Base-by-base conservation (phyloP, 1,140 invertebrate genomes). In the Drosophila sturtevanti region DNA sequence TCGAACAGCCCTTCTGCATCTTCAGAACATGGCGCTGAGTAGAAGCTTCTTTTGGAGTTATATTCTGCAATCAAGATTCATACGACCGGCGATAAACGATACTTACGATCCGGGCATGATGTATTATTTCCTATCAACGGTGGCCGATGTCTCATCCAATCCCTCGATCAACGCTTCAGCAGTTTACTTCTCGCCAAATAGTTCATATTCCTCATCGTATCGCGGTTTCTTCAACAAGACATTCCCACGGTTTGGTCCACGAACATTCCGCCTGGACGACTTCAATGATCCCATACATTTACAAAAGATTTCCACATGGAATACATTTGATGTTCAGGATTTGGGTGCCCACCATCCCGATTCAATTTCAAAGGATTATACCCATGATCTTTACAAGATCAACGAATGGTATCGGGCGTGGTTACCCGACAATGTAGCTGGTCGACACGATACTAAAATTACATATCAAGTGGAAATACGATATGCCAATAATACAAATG, bases 211-310 rank as follows among this genome's bases (percentile, higher is more conserved):
- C 0, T 97, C 98, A 0, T 99, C 98, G 27, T 99, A 98, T 90
- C 93, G 96, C 90, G 98, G 97, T 21, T 98, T 98, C 93, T 99
- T 99, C 92, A 99, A 99, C 92, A 98, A 97, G 92, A 99, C 98
- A 0, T 94, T 99, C 91, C 97, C 97, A 0, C 93, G 98, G 76
- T 99, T 99, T 93, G 98, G 97, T 9, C 98, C 98, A 0, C 94
- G 98, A 90, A 98, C 98, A 0, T 98, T 95, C 81, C 94, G 97
- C 78, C 94, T 95, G 37, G 98, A 98, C 91, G 97, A 98, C 92
- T 98, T 98, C 80, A 98, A 98, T 90, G 97, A 98, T 93, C 97
- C 97, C 0, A 97, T 98, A 68, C 97, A 98, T 93, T 90, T 98
- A 63, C 96, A 98, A 90, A 94, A 97, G 86, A 97, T 97, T 73